Evolutionary conservation across 2,888 invertebrate genomes (phyloP).

Genomic region (Asteroscopus sphinx): DNA sequence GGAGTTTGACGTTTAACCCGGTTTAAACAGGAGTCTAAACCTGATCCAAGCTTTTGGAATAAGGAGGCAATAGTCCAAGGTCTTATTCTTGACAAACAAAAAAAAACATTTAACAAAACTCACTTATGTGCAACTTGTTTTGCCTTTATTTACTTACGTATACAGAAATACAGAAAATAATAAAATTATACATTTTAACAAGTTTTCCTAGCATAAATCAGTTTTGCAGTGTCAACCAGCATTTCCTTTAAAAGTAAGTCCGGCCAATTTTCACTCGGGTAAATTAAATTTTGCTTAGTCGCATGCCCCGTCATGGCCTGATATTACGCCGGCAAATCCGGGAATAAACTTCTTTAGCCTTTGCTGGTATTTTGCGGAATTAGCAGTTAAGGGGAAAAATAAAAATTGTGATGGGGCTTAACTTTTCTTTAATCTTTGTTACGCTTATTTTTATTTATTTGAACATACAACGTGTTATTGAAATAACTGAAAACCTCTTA

Average conservation of each 20-base stretch:
- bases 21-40: too few relatives aligned
- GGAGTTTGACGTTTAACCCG: too few relatives aligned
- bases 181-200: background rate
- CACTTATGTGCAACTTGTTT: too few relatives aligned
- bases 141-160: too few relatives aligned
- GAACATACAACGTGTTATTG: constrained; percentile 5
- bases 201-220: constrained; percentile 43
- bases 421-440: constrained; percentile 49
- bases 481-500: too few relatives aligned
- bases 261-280: constrained; percentile 53
- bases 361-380: constrained; percentile 53
- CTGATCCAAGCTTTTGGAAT: too few relatives aligned
- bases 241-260: constrained; percentile 49
- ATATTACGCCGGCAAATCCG: constrained; percentile 52
- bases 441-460: constrained; percentile 27
- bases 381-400: constrained; percentile 42
- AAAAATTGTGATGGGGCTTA: constrained; percentile 31
- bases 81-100: too few relatives aligned
- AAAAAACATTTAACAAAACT: too few relatives aligned
- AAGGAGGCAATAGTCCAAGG: too few relatives aligned
- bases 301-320: constrained; percentile 54
- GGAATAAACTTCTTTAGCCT: constrained; percentile 57
- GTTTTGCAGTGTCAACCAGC: constrained; percentile 43
- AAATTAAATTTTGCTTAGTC: constrained; percentile 63
- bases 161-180: background rate